Conservation (phyloP, 2,797 vertebrate genomes). For the Tragopan temminckii region DNA sequence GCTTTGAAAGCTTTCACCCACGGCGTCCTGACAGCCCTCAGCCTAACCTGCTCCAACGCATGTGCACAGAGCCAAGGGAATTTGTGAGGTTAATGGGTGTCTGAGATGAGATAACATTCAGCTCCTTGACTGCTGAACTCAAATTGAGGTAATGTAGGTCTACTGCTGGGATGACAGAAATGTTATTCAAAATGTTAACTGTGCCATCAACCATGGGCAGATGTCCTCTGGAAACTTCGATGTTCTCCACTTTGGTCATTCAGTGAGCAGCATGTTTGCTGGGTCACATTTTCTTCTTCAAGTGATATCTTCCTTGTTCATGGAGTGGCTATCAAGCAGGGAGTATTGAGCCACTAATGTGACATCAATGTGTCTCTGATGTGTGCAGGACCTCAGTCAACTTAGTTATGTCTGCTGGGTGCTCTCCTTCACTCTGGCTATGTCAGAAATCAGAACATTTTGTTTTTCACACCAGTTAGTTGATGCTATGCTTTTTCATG, state of each 20-base stretch:
- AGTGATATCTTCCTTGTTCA: background rate
- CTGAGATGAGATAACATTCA: background rate
- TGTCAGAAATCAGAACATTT: background rate
- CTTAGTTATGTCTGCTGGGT: background rate
- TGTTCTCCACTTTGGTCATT: background rate
- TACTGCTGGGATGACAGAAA: background rate
- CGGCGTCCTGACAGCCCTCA: background rate
- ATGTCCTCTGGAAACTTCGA: background rate
- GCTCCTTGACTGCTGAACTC: background rate
- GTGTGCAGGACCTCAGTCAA: background rate
- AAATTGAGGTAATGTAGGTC: background rate
- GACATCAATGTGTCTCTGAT: background rate
- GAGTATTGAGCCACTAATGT: accelerated
- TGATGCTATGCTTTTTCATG: background rate
- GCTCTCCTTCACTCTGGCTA: background rate
- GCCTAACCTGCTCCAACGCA: background rate
- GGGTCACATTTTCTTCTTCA: background rate
- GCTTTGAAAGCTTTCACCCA: conserved; percentile 34
- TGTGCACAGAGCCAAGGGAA: accelerated
- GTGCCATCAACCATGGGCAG: no score
- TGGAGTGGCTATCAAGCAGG: background rate
- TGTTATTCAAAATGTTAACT: background rate
- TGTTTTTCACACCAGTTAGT: background rate
- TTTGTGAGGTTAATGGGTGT: background rate
- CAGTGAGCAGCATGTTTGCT: background rate